Evolutionary conservation across 2,888 invertebrate species (phyloP).

Genomic region (Melanophora roralis): DNA sequence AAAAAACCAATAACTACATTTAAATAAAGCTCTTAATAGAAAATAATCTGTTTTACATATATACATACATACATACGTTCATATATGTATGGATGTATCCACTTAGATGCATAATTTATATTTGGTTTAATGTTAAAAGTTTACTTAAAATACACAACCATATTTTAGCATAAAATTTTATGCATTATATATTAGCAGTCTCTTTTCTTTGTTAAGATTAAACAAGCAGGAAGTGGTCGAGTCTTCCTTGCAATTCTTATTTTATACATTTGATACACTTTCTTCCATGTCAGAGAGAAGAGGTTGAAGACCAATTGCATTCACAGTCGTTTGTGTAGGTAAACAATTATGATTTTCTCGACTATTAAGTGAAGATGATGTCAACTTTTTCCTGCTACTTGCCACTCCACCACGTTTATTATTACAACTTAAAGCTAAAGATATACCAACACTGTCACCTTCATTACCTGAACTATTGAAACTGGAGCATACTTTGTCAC

Average conservation of each 20-base stretch:
- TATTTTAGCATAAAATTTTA: constrained; percentile 7
- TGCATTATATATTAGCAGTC: constrained; percentile 44
- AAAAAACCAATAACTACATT: background rate
- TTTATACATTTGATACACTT: constrained; percentile 70
- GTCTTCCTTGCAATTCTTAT: constrained; percentile 27
- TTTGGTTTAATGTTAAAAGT: background rate
- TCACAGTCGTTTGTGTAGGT: background rate
- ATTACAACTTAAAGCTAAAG: constrained; percentile 69
- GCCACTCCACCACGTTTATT: constrained; percentile 66
- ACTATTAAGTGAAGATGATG: background rate
- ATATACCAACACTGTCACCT: constrained; percentile 33
- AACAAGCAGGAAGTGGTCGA: constrained; percentile 24
- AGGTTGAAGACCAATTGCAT: constrained; percentile 17
- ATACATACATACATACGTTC: no score
- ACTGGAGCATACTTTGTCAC: constrained; percentile 12
- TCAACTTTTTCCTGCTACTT: constrained; percentile 4
- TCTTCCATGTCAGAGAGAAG: constrained; percentile 58
- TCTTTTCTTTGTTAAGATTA: constrained; percentile 47
- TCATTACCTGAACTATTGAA: background rate
- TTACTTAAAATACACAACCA: constrained; percentile 22
- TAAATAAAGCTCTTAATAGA: background rate
- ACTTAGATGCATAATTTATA: background rate
- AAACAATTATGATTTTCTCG: constrained; percentile 11
- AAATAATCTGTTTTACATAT: no score
- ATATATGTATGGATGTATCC: background rate